Conservation (phyloP, 2,888 invertebrate species). For the Strigamia maritima region DNA sequence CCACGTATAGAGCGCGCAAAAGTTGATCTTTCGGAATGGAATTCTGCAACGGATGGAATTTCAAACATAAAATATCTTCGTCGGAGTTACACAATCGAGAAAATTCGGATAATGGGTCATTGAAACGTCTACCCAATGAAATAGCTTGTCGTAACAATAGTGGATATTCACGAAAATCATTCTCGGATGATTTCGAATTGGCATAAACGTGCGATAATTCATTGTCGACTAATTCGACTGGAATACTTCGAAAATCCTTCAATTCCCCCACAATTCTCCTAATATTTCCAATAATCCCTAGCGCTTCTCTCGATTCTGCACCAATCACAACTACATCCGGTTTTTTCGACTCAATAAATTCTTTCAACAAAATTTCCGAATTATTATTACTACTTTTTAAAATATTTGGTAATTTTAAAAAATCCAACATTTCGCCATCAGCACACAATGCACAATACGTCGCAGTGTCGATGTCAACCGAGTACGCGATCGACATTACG, state of each 20-base stretch:
- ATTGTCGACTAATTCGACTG: slow-evolving; percentile 89
- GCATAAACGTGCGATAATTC: slow-evolving; percentile 88
- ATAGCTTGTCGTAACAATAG: slow-evolving; percentile 85
- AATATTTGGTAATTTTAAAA: slow-evolving; percentile 80
- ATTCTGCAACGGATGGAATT: slow-evolving; percentile 77
- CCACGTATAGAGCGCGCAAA: slow-evolving; percentile 76
- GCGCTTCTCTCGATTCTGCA: slow-evolving; percentile 84
- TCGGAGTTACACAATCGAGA: slow-evolving; percentile 93
- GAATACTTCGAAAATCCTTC: slow-evolving; percentile 74
- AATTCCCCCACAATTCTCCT: slow-evolving; percentile 69
- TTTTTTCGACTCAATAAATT: slow-evolving; percentile 83
- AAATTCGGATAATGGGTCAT: slow-evolving; percentile 94
- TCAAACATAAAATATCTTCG: slow-evolving; percentile 91
- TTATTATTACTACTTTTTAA: slow-evolving; percentile 61
- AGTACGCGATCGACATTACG: slow-evolving; percentile 81
- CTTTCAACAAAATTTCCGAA: slow-evolving; percentile 52
- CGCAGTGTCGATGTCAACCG: slow-evolving; percentile 70
- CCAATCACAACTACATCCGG: slow-evolving; percentile 91
- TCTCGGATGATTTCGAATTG: slow-evolving; percentile 78
- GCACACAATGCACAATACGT: slow-evolving; percentile 82
- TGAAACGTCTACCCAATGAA: slow-evolving; percentile 83
- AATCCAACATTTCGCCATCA: slow-evolving; percentile 90
- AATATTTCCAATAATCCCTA: slow-evolving; percentile 75
- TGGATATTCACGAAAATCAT: slow-evolving; percentile 91
- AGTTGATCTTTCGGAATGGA: slow-evolving; percentile 73